Evolutionary conservation across 2,113 vertebrate genomes (phyloP), one percentile per base, ranked within the genome.

Genomic region (Caranx ignobilis): DNA sequence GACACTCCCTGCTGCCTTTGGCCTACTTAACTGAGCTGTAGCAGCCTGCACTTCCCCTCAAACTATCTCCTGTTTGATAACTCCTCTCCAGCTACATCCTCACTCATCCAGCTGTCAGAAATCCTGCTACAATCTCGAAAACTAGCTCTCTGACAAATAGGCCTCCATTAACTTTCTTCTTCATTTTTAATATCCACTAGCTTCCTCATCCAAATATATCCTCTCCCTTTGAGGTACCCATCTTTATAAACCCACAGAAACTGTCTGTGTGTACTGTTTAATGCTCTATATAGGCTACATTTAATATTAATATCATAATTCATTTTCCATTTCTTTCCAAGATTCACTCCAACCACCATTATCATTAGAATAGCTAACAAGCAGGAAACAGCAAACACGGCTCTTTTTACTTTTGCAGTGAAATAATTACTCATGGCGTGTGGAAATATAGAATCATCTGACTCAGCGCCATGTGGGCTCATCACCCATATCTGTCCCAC

Each of bases 1-100:
- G 82, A 88, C 88, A 88, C 85, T 87, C 83, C 71, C 76, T 71
- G 65, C 61, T 77, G 86, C 84, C 78, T 91, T 84, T 91, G 86
- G 76, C 90, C 90, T 88, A 91, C 81, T 91, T 93, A 81, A 48
- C 52, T 0, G 62, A 48, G 73, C 77, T 52, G 60, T 63, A 79
- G 77, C 73, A 32, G 60, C 57, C 26, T 82, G 37, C 55, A 73
- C 59, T 55, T 84, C 71, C 52, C 34, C 32, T 41, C 19, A 37
- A 47, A 39, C 54, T 9, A n/a, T 32, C 77, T 76, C 26, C 70
- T n/a, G 31, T 56, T 77, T 67, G 54, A 71, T 43, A 72, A 41
- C 43, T 74, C 55, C 59, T 43, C 45, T n/a, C 48, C 54, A n/a
- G 26, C 70, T 16, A 48, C 61, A 34, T n/a, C 61, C 34, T 26